Conservation (phyloP, 2,888 invertebrate species). For the Eudemis profundana region DNA sequence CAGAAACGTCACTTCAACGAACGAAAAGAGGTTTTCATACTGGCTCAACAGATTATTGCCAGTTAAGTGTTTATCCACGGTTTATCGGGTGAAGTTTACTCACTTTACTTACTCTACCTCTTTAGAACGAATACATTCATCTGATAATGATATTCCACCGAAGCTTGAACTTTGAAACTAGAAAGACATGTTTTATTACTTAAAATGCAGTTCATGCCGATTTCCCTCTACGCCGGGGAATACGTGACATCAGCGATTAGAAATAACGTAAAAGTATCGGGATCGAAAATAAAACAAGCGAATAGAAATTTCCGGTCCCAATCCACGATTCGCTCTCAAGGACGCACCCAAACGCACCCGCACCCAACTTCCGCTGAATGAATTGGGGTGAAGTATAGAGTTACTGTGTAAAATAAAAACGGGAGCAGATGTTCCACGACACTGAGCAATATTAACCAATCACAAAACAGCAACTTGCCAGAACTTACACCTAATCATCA, state of each 20-base stretch:
- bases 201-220: no score
- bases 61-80: background rate
- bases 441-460: slow-evolving; percentile 17
- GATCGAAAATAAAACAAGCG: slow-evolving; percentile 54
- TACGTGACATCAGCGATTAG: background rate
- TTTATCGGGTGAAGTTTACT: background rate
- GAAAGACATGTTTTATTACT: no score
- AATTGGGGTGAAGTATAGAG: slow-evolving; percentile 70
- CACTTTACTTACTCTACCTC: background rate
- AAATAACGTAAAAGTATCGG: slow-evolving; percentile 3
- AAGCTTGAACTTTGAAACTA: no score
- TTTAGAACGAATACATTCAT: slow-evolving; percentile 1
- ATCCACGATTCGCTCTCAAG: slow-evolving; percentile 67
- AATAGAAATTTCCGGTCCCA: slow-evolving; percentile 72
- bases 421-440: slow-evolving; percentile 59
- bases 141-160: background rate
- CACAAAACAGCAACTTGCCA: slow-evolving; percentile 44
- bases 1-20: slow-evolving; percentile 17
- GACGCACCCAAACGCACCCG: slow-evolving; percentile 72
- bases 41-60: slow-evolving; percentile 2
- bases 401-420: slow-evolving; percentile 72
- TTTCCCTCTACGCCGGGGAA: no score
- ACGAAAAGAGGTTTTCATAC: slow-evolving; percentile 15
- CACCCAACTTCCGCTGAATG: slow-evolving; percentile 78
- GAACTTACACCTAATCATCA: slow-evolving; percentile 45